Conservation (phyloP, 2,797 vertebrate species). For the Psittacula echo region DNA sequence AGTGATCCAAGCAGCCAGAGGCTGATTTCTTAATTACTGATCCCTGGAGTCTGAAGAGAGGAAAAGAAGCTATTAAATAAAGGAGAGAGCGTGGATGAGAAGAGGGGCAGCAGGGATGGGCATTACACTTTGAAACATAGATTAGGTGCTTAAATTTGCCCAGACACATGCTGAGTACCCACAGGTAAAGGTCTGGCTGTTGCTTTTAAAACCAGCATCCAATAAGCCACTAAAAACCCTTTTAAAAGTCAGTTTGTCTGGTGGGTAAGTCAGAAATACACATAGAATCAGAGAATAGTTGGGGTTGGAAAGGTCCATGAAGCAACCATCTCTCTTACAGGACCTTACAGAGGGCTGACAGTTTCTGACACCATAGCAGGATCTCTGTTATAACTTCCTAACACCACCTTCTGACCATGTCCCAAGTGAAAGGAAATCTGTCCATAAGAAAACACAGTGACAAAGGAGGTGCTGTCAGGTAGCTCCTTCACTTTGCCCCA, state of each 20-base stretch:
- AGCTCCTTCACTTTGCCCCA: background rate
- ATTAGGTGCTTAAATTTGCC: background rate
- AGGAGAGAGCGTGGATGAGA: background rate
- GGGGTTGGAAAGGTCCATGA: background rate
- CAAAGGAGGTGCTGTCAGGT: background rate
- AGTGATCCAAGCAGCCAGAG: background rate
- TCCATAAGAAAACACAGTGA: background rate
- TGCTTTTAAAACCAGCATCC: background rate
- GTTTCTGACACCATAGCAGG: background rate
- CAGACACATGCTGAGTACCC: background rate
- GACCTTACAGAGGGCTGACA: background rate
- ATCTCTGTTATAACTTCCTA: background rate
- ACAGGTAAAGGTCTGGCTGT: background rate
- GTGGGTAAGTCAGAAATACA: background rate
- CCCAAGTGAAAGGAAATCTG: background rate
- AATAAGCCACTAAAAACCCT: background rate
- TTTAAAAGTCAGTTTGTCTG: background rate
- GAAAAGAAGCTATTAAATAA: background rate
- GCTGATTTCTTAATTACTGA: conserved; percentile 30
- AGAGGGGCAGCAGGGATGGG: background rate
- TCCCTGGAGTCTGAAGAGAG: background rate
- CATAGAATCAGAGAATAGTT: background rate
- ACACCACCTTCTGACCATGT: background rate
- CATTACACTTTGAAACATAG: background rate
- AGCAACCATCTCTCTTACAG: background rate